Percentiles rank a stretch among this genome's conserved stretches.
These are phyloP conservation scores for Vombatus ursinus DNA, from an alignment of 2,113 vertebrate genomes.

Conservation along the genomic window DNA sequence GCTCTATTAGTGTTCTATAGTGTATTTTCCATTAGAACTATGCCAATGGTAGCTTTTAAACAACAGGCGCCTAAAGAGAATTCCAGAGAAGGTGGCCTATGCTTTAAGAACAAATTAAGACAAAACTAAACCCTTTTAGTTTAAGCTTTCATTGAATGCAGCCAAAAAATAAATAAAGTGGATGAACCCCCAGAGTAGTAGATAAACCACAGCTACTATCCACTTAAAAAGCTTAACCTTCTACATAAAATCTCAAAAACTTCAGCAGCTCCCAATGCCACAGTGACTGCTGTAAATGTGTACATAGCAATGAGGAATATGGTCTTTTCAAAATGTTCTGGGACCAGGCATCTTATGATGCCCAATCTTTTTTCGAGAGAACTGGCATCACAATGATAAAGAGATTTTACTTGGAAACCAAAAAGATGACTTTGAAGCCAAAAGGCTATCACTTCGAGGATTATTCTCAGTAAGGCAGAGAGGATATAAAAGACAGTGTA, in stretches of 20 bases:
- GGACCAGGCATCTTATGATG: slow-evolving; percentile 89
- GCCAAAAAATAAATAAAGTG: slow-evolving; percentile 34
- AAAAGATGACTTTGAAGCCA: slow-evolving; percentile 93
- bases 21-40: not conserved
- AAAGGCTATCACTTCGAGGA: slow-evolving; percentile 90
- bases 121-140: slow-evolving; percentile 28
- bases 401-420: slow-evolving; percentile 89
- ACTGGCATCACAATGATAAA: slow-evolving; percentile 88
- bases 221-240: slow-evolving; percentile 86
- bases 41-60: not conserved
- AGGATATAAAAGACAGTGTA: slow-evolving; percentile 90
- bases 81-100: not conserved
- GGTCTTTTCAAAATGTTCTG: slow-evolving; percentile 94
- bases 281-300: slow-evolving; percentile 91
- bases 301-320: slow-evolving; percentile 94
- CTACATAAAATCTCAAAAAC: slow-evolving; percentile 91
- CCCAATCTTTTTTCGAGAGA: slow-evolving; percentile 86
- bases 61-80: not conserved
- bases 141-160: slow-evolving; percentile 42
- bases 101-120: not conserved
- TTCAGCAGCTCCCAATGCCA: slow-evolving; percentile 88
- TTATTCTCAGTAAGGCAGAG: slow-evolving; percentile 90
- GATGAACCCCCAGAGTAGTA: not conserved
- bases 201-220: slow-evolving; percentile 75
- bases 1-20: too few species aligned